Percentiles rank a stretch among this genome's conserved stretches.
phyloP scores from a whole-genome alignment of 2,113 vertebrate species.

The Callospermophilus lateralis region DNA sequence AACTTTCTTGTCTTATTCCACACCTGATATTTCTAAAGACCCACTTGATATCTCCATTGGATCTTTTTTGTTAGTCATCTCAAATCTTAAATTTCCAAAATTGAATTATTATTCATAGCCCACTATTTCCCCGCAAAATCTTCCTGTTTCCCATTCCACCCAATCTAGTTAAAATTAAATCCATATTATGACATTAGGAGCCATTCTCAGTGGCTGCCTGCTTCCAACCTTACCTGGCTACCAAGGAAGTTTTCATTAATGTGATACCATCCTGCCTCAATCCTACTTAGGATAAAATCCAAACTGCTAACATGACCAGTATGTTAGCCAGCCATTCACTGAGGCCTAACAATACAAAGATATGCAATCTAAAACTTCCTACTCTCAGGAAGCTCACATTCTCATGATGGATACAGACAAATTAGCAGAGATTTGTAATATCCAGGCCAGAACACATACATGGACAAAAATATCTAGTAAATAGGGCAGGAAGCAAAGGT shows the following conservation, averaged over 20 bases:
- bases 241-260: background rate
- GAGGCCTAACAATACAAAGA: slow-evolving; percentile 10
- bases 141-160: background rate
- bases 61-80: background rate
- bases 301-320: background rate
- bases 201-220: background rate
- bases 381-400: background rate
- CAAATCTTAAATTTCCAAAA: background rate
- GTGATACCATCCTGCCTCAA: no score
- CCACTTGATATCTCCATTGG: background rate
- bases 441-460: background rate
- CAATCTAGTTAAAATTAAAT: background rate
- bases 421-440: background rate
- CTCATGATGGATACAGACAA: background rate
- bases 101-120: background rate
- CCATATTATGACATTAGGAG: background rate
- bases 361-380: background rate
- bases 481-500: background rate
- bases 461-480: background rate
- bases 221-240: background rate
- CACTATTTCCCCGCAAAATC: background rate
- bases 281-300: background rate
- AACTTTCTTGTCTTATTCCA: background rate
- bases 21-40: background rate
- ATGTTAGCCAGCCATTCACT: background rate